A percentile compares a stretch with the other conserved stretches of the same genome.
Conservation (phyloP, 2,888 invertebrate genomes). For the Formica aserva region DNA sequence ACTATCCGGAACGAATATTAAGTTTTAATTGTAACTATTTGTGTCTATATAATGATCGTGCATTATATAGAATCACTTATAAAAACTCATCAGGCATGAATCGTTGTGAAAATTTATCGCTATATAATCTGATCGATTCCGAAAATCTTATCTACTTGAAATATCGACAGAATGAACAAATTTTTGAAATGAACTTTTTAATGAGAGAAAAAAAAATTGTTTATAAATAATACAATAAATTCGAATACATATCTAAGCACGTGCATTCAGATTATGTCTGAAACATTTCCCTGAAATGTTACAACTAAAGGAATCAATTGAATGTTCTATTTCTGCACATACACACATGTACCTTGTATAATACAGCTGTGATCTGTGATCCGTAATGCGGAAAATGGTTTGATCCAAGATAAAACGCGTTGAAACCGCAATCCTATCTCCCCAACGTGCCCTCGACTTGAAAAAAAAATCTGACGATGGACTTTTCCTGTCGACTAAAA, state of each 20-base stretch:
- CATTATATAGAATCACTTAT: background rate
- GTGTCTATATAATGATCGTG: background rate
- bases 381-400: background rate
- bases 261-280: background rate
- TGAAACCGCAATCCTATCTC: background rate
- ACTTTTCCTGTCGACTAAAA: conserved; percentile 32
- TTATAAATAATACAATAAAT: background rate
- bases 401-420: background rate
- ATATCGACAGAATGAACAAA: background rate
- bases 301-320: background rate
- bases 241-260: background rate
- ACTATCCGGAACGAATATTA: conserved; percentile 14
- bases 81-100: background rate
- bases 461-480: conserved; percentile 4
- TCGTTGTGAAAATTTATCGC: conserved; percentile 4
- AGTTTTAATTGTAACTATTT: background rate
- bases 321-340: background rate
- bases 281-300: background rate
- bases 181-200: background rate
- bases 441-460: background rate
- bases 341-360: background rate
- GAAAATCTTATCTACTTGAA: background rate
- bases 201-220: background rate
- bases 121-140: background rate
- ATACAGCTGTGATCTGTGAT: background rate